These are phyloP conservation scores for Yponomeuta cagnagella DNA, from an alignment of 2,888 invertebrate species.

Conservation along the genomic window DNA sequence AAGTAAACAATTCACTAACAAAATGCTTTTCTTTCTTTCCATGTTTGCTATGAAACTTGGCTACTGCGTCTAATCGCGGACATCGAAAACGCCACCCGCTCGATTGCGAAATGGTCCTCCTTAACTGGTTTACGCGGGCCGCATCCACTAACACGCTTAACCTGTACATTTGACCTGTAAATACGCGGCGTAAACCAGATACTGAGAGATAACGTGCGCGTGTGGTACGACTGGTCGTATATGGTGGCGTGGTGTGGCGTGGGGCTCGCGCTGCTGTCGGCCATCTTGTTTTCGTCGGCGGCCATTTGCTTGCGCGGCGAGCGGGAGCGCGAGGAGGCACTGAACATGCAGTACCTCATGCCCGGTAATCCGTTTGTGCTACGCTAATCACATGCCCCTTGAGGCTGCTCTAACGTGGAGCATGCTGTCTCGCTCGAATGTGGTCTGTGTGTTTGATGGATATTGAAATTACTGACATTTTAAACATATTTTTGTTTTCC, in stretches of 20 bases:
- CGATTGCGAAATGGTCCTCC: conserved; percentile 48
- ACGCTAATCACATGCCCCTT: neutral
- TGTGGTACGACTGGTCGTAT: conserved; percentile 97
- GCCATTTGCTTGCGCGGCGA: conserved; percentile 96
- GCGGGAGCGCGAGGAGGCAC: conserved; percentile 94
- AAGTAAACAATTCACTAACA: conserved; percentile 55
- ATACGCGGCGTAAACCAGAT: conserved; percentile 75
- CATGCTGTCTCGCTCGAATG: too few relatives aligned
- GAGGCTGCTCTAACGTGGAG: too few relatives aligned
- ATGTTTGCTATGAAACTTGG: conserved; percentile 74
- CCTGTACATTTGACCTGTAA: conserved; percentile 34
- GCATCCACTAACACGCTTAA: conserved; percentile 64
- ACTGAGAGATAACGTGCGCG: conserved; percentile 88
- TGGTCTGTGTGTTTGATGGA: too few relatives aligned
- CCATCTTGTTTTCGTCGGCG: conserved; percentile 94
- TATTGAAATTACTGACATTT: too few relatives aligned
- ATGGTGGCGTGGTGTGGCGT: conserved; percentile 98
- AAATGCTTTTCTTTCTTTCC: conserved; percentile 74
- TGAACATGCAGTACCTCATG: conserved; percentile 98
- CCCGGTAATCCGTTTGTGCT: conserved; percentile 81
- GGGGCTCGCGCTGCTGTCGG: conserved; percentile 91
- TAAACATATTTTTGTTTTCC: too few relatives aligned
- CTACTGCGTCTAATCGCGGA: conserved; percentile 49
- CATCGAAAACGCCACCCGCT: conserved; percentile 50
- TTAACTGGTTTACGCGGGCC: conserved; percentile 71